Percentiles rank a stretch among this genome's conserved stretches.
Conservation (phyloP, 2,888 invertebrate genomes). For the Hydrotaea cyrtoneurina region DNA sequence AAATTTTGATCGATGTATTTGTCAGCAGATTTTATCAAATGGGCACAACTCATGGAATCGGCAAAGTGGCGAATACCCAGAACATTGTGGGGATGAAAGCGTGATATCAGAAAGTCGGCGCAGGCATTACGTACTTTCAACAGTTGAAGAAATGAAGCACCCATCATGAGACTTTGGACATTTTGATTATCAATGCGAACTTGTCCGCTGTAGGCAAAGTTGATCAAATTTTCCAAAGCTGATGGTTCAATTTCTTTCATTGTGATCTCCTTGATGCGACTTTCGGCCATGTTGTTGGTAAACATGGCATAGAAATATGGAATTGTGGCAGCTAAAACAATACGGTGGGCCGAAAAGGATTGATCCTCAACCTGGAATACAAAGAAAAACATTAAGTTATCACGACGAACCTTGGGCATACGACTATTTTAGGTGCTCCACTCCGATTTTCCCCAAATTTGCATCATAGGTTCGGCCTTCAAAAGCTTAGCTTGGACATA, state of each 20-base stretch:
- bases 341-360: slow-evolving; percentile 90
- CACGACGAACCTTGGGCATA: not conserved
- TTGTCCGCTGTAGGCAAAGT: slow-evolving; percentile 92
- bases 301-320: slow-evolving; percentile 96
- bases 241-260: slow-evolving; percentile 92
- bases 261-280: slow-evolving; percentile 89
- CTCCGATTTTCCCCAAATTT: not conserved
- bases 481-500: too few relatives aligned
- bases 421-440: not conserved
- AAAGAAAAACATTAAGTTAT: not conserved
- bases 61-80: slow-evolving; percentile 90
- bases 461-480: too few relatives aligned
- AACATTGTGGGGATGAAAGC: slow-evolving; percentile 90
- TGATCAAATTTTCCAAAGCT: slow-evolving; percentile 90
- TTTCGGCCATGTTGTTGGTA: slow-evolving; percentile 92
- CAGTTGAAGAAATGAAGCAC: slow-evolving; percentile 90
- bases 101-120: slow-evolving; percentile 88
- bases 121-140: slow-evolving; percentile 91
- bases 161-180: slow-evolving; percentile 92
- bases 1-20: slow-evolving; percentile 88
- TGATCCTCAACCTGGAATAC: slow-evolving; percentile 86
- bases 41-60: slow-evolving; percentile 87
- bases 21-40: slow-evolving; percentile 88
- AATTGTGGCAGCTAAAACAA: slow-evolving; percentile 91
- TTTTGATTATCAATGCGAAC: slow-evolving; percentile 89